Percentiles rank a stretch among this genome's conserved stretches.
These are phyloP conservation scores for Phyllotreta cruciferae DNA, from an alignment of 2,888 invertebrate genomes.

Conservation along the genomic window DNA sequence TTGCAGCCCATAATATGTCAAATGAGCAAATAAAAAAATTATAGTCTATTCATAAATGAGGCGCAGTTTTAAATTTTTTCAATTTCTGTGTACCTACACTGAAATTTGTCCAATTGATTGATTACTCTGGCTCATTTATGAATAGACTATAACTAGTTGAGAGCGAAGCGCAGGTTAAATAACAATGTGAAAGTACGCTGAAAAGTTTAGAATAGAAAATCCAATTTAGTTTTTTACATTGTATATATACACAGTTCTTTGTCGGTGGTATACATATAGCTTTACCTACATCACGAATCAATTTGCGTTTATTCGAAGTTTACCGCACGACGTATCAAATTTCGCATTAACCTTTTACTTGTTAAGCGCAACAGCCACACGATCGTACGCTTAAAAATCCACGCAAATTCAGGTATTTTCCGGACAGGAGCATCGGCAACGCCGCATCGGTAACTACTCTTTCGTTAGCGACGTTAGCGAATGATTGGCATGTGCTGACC, in stretches of 20 bases:
- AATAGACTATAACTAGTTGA: too few relatives aligned
- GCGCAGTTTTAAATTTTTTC: too few relatives aligned
- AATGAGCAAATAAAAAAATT: too few relatives aligned
- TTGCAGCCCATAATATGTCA: too few relatives aligned
- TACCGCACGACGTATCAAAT: conserved; percentile 8
- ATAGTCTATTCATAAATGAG: too few relatives aligned
- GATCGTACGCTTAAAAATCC: not conserved
- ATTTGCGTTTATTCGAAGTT: conserved; percentile 2
- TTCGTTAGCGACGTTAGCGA: conserved; percentile 24
- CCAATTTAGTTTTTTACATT: not conserved
- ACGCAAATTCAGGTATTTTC: not conserved
- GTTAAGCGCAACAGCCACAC: not conserved
- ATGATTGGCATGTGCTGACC: conserved; percentile 49
- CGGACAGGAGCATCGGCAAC: conserved; percentile 13
- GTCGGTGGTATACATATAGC: not conserved
- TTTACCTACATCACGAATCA: conserved; percentile 9
- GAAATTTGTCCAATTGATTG: too few relatives aligned
- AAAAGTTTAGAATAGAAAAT: not conserved
- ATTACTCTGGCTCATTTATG: too few relatives aligned
- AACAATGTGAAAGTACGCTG: too few relatives aligned
- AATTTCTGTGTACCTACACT: too few relatives aligned
- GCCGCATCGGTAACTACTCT: conserved; percentile 21
- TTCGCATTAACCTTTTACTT: conserved; percentile 9
- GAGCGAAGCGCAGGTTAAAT: not conserved
- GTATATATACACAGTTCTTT: not conserved